A percentile compares a stretch with the other conserved stretches of the same genome.
Evolutionary conservation across 2,113 vertebrate genomes (phyloP).

Genomic region (Tragulus kanchil): DNA sequence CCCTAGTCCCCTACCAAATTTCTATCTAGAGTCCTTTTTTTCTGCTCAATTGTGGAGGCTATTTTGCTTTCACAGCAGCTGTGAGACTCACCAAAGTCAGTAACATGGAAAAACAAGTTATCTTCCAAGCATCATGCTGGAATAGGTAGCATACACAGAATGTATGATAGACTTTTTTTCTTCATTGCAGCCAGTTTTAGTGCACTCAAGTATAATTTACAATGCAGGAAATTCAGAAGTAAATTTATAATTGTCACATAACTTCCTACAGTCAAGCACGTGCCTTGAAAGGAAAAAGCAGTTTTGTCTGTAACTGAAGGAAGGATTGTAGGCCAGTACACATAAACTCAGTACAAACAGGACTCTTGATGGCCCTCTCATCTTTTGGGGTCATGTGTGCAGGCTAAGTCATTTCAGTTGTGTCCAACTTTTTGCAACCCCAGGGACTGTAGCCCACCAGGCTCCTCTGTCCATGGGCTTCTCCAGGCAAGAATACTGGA

Average conservation of each 20-base stretch:
- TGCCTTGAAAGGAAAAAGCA: constrained; percentile 30
- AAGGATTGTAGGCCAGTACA: background rate
- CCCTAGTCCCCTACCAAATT: background rate
- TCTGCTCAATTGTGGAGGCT: background rate
- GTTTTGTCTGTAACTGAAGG: constrained; percentile 37
- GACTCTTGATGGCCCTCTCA: background rate
- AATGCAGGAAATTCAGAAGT: constrained; percentile 71
- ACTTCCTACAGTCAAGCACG: constrained; percentile 46
- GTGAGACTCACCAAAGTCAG: constrained; percentile 37
- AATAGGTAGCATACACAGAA: constrained; percentile 27
- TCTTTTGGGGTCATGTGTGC: background rate
- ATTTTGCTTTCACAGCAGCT: constrained; percentile 2
- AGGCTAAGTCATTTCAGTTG: background rate
- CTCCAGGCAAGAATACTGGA: background rate
- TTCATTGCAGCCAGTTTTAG: constrained; percentile 32
- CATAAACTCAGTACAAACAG: background rate
- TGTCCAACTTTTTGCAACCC: background rate
- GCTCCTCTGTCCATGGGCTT: background rate
- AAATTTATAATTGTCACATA: constrained; percentile 74
- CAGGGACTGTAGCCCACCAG: background rate
- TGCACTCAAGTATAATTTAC: constrained; percentile 37
- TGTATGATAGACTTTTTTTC: background rate
- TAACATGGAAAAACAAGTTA: constrained; percentile 44
- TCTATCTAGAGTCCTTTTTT: background rate
- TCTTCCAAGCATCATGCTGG: background rate